phyloP scores from a whole-genome alignment of 2,797 vertebrate genomes.

The Hypotaenidia okinawae region DNA sequence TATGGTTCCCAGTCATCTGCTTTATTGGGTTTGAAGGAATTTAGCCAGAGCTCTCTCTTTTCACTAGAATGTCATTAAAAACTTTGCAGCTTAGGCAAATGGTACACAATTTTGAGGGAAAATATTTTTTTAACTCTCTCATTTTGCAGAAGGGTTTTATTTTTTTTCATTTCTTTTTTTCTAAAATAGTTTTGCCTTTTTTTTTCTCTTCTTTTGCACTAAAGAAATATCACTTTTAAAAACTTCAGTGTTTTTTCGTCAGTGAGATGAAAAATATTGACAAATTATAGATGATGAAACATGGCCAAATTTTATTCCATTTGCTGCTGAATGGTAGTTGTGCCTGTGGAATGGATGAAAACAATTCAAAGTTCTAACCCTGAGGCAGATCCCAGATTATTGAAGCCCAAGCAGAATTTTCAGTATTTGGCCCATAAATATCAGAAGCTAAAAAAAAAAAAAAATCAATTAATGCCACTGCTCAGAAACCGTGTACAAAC shows the following conservation, averaged over 20 bases:
- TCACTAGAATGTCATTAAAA: conserved; percentile 58
- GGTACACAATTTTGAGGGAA: conserved; percentile 19
- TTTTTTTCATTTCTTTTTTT: neutral
- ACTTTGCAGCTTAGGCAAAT: conserved; percentile 59
- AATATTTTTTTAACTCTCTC: conserved; percentile 8
- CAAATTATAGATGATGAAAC: conserved; percentile 56
- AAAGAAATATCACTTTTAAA: conserved; percentile 10
- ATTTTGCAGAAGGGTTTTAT: neutral
- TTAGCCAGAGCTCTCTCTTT: conserved; percentile 48
- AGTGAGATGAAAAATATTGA: conserved; percentile 61
- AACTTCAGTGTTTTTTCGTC: neutral
- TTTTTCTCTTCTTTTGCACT: neutral
- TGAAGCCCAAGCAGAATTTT: conserved; percentile 51
- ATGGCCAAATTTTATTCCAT: conserved; percentile 58
- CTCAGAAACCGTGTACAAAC: neutral
- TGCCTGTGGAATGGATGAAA: neutral
- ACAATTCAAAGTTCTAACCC: conserved; percentile 24
- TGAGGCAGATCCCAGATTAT: conserved; percentile 36
- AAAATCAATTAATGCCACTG: conserved; percentile 12
- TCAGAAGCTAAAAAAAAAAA: conserved; percentile 15
- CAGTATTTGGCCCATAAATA: conserved; percentile 60
- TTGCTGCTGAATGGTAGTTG: conserved; percentile 32
- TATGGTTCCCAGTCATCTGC: conserved; percentile 60
- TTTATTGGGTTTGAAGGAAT: conserved; percentile 71
- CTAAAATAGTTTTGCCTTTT: neutral